These are phyloP conservation scores for Euzetes globulus DNA, from an alignment of 2,888 invertebrate genomes.

Conservation along the genomic window DNA sequence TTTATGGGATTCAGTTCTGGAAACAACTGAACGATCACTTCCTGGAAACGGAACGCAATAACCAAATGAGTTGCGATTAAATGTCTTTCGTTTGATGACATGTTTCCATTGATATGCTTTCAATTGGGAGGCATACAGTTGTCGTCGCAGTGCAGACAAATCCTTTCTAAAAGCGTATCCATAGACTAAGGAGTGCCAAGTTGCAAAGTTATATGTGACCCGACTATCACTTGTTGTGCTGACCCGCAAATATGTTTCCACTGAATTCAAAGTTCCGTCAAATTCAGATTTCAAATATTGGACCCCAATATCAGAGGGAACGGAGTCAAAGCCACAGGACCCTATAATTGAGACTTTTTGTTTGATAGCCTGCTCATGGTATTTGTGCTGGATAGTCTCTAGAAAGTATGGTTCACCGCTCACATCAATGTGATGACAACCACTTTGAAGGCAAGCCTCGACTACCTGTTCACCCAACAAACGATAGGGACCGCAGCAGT, in stretches of 20 bases:
- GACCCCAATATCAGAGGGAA: constrained; percentile 52
- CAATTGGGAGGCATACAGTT: constrained; percentile 37
- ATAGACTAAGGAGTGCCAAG: constrained; percentile 80
- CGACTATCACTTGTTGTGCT: constrained; percentile 44
- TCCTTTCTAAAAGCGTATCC: constrained; percentile 62
- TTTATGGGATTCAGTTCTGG: constrained; percentile 68
- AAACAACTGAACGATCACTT: constrained; percentile 71
- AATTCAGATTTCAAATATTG: constrained; percentile 47
- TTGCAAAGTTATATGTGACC: constrained; percentile 60
- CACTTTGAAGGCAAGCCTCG: constrained; percentile 67
- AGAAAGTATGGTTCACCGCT: constrained; percentile 81
- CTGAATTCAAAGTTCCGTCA: constrained; percentile 58
- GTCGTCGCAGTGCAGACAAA: constrained; percentile 56
- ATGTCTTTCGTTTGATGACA: constrained; percentile 33
- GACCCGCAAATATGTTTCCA: constrained; percentile 56
- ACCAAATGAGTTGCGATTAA: constrained; percentile 35
- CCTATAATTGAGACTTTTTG: constrained; percentile 65
- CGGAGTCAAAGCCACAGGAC: constrained; percentile 67
- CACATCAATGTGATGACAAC: constrained; percentile 80
- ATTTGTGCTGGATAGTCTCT: constrained; percentile 73
- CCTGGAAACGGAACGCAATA: constrained; percentile 75
- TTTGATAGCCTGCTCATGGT: constrained; percentile 64
- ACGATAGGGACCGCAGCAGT: constrained; percentile 78
- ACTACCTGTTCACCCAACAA: constrained; percentile 85
- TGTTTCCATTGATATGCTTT: constrained; percentile 32